Evolutionary conservation across 1,140 invertebrate species (phyloP).

Genomic region (Camponotus pennsylvanicus): DNA sequence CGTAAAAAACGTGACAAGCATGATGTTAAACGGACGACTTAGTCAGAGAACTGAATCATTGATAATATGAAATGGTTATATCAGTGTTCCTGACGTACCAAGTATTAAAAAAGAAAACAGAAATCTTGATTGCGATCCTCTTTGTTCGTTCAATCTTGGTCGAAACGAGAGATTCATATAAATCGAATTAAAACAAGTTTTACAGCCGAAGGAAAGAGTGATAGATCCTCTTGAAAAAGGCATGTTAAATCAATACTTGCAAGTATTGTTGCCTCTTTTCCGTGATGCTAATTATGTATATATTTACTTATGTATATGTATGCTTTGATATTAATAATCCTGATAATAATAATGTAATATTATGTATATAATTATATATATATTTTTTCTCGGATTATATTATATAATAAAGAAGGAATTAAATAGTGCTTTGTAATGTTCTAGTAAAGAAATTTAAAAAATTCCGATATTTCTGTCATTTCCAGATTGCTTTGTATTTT

Average conservation of each 20-base stretch:
- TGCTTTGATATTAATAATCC: too few species aligned
- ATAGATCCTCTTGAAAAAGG: neutral
- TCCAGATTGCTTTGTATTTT: neutral
- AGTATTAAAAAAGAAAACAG: constrained; percentile 64
- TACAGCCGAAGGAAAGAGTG: neutral
- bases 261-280: too few species aligned
- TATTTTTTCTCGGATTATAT: too few species aligned
- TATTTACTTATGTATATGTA: too few species aligned
- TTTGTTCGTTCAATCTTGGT: constrained; percentile 35
- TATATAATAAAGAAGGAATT: too few species aligned
- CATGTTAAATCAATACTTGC: too few species aligned
- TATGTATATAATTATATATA: too few species aligned
- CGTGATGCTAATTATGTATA: too few species aligned
- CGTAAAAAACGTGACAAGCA: constrained; percentile 57
- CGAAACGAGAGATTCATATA: constrained; percentile 13
- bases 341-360: too few species aligned
- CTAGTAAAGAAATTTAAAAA: neutral
- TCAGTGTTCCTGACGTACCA: constrained; percentile 67
- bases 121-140: constrained; percentile 66
- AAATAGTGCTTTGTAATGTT: too few species aligned
- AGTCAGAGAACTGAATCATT: constrained; percentile 60
- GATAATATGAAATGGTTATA: constrained; percentile 63
- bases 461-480: neutral
- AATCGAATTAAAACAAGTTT: constrained; percentile 21
- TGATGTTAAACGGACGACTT: constrained; percentile 4